phyloP scores from a whole-genome alignment of 2,113 vertebrate genomes.

The Gorsachius goisagi region DNA sequence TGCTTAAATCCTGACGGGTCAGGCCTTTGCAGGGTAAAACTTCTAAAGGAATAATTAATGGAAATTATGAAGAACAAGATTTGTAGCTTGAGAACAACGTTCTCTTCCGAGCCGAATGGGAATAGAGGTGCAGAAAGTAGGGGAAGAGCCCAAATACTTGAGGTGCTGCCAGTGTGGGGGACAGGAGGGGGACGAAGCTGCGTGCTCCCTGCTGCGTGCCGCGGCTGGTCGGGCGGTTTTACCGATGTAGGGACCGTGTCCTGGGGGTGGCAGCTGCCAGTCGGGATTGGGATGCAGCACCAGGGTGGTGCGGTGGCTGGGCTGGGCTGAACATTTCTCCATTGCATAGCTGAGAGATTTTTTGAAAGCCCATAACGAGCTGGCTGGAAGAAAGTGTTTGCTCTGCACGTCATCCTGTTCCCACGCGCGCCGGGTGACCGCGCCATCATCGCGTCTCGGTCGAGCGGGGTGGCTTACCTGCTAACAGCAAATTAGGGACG shows the following conservation, averaged over 20 bases:
- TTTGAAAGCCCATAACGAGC: background rate
- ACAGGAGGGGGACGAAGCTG: background rate
- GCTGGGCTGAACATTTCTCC: background rate
- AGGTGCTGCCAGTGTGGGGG: background rate
- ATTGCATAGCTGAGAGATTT: rapidly evolving
- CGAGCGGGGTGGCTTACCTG: rapidly evolving
- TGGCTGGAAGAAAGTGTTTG: background rate
- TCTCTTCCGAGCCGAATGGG: background rate
- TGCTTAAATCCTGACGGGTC: background rate
- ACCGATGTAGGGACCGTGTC: background rate
- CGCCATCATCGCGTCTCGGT: rapidly evolving
- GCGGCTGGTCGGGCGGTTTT: rapidly evolving
- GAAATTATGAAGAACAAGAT: background rate
- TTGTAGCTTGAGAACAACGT: background rate
- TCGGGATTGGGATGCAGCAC: rapidly evolving
- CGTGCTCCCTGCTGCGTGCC: background rate
- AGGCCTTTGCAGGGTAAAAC: background rate
- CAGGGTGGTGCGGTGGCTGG: rapidly evolving
- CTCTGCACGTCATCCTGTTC: rapidly evolving
- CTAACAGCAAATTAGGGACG: background rate
- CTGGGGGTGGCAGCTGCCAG: background rate
- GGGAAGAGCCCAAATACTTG: rapidly evolving
- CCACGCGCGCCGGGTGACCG: rapidly evolving
- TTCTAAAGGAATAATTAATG: background rate
- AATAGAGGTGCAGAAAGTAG: background rate